Base-by-base conservation (phyloP, 2,888 invertebrate genomes). In the Cephus pulcher region DNA sequence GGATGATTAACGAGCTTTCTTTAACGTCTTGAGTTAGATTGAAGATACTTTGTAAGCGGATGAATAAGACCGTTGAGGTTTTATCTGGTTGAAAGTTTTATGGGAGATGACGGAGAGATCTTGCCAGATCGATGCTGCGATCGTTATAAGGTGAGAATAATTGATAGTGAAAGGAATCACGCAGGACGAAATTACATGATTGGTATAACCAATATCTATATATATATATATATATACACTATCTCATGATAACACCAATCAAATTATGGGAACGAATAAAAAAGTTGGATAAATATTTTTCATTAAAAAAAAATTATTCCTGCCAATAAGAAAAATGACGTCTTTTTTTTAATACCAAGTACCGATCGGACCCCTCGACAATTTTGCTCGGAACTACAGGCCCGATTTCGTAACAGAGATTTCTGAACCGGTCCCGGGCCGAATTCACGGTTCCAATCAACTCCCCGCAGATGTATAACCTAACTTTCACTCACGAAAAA, bases 381-480 rank as follows among this genome's bases (percentile, higher is more conserved):
- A 71, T 34, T 71, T 71, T 71, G 71, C 12, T 71, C 71, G 71
- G 34, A 74, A 74, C 37, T 74, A 34, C 74, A 30, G 79, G 68
- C 70, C 68, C 76, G 80, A 80, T 84, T 83, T 84, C 83, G 81
- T 81, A 84, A 84, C 73, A 81, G 80, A 83, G 86, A 80, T 81
- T 82, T 83, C 81, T 79, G 83, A 83, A 84, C 84, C 84, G 84
- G 84, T 84, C 83, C 80, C 83, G 81, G 82, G 85, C 85, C 86
- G 86, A 86, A 88, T 87, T 85, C 82, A 84, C 82, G 83, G 79
- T 84, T 82, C 81, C 83, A 81, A 82, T 83, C 82, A 82, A 84
- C 84, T 82, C 79, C 73, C 82, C 79, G 77, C 78, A 80, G 77
- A 77, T 73, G 75, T 77, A 73, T 79, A 79, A 75, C 69, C 80